Conservation (phyloP, 2,797 vertebrate species). For the Lycodopsis pacificus region DNA sequence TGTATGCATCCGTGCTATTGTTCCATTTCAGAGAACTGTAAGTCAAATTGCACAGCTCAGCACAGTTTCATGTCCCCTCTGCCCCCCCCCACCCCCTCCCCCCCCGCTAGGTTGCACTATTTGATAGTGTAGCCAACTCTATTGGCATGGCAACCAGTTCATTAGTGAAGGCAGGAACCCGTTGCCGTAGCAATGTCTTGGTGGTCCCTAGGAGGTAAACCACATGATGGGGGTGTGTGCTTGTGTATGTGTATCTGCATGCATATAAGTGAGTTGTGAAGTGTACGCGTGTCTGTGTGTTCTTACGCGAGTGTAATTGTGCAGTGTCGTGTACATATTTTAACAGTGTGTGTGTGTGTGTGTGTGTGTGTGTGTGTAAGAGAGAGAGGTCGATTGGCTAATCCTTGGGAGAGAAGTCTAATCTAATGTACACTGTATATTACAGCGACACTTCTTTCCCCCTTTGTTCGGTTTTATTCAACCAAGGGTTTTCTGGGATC, state of each 20-base stretch:
- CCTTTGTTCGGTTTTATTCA: slow-evolving; percentile 27
- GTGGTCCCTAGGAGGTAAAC: slow-evolving; percentile 78
- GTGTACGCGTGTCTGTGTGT: slow-evolving; percentile 14
- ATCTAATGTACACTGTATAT: slow-evolving; percentile 54
- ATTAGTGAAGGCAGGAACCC: slow-evolving; percentile 80
- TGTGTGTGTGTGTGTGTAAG: background rate
- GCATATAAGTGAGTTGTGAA: slow-evolving; percentile 29
- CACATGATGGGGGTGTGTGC: slow-evolving; percentile 61
- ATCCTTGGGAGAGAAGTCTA: slow-evolving; percentile 37
- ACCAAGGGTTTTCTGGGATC: slow-evolving; percentile 31
- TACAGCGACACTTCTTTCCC: slow-evolving; percentile 28
- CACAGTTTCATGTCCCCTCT: slow-evolving; percentile 51
- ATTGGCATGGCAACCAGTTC: slow-evolving; percentile 86
- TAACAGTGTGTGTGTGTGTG: background rate
- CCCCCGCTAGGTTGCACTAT: slow-evolving; percentile 52
- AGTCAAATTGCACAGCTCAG: slow-evolving; percentile 76
- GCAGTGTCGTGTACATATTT: slow-evolving; percentile 19
- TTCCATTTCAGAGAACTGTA: slow-evolving; percentile 60
- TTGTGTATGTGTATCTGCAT: slow-evolving; percentile 32
- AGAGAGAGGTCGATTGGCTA: slow-evolving; percentile 12
- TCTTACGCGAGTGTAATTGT: slow-evolving; percentile 29
- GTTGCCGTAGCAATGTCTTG: slow-evolving; percentile 82
- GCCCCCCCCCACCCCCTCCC: slow-evolving; percentile 18
- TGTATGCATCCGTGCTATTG: slow-evolving; percentile 43
- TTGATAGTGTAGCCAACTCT: slow-evolving; percentile 72